Evolutionary conservation across 2,888 invertebrate species (phyloP).

Genomic region (Alloscopus bannaensis): DNA sequence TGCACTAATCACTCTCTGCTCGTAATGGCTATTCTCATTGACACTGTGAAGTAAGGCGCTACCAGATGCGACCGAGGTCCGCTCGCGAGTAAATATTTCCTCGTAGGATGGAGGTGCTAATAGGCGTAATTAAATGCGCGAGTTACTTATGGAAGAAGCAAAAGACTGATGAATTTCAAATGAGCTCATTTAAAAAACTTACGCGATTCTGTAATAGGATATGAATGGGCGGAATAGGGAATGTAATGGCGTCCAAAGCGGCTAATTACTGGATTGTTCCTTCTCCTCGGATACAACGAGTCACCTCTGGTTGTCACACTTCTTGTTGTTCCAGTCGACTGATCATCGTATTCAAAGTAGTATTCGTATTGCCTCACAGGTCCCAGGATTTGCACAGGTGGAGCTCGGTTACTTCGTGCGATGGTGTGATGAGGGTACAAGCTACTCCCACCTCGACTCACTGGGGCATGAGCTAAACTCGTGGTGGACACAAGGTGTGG

Average conservation of each 20-base stretch:
- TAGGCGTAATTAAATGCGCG: not conserved
- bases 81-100: constrained; percentile 55
- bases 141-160: not conserved
- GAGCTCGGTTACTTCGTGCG: not conserved
- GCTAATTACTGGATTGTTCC: constrained; percentile 15
- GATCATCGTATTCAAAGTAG: constrained; percentile 53
- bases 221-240: not conserved
- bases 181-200: constrained; percentile 5
- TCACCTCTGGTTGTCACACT: constrained; percentile 34
- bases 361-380: constrained; percentile 53
- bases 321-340: constrained; percentile 25
- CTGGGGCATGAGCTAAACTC: constrained; percentile 33
- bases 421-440: constrained; percentile 26
- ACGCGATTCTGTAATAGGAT: constrained; percentile 33
- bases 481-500: constrained; percentile 52
- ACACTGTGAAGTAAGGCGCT: not conserved
- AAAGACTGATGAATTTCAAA: not conserved
- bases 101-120: constrained; percentile 61
- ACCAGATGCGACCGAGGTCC: not conserved
- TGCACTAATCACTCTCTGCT: not conserved
- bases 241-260: constrained; percentile 23
- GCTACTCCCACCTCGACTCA: constrained; percentile 26
- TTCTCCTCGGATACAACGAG: constrained; percentile 28
- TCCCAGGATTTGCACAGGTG: constrained; percentile 35
- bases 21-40: constrained; percentile 8